Evolutionary conservation across 2,888 invertebrate genomes (phyloP), one percentile per base, ranked within the genome.

Genomic region (Diploptera punctata): DNA sequence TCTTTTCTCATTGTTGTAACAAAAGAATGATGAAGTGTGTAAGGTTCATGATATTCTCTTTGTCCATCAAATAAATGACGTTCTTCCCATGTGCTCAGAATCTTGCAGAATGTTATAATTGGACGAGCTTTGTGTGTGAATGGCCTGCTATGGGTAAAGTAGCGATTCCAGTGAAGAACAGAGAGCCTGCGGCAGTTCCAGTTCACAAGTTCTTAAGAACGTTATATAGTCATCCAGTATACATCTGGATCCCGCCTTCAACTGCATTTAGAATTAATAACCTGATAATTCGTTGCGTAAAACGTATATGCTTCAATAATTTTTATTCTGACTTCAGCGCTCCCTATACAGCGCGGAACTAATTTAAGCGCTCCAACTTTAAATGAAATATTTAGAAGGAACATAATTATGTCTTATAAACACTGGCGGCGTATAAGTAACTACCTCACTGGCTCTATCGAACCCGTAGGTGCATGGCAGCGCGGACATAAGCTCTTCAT

Each of bases 11-110:
- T 33, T 52, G 5, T 33, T 43, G 21, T 54, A 61, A 71, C 71
- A 71, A 65, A 65, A 26, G 62, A 71, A 67, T 71, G 67, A 71
- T 71, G 71, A 71, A 71, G 54, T 71, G 54, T 38, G 43, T 29
- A 67, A 21, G 43, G 67, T 49, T 43, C 67, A 47, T n/a, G 38
- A 24, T 26, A 26, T 13, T 3, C 10, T 26, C 18, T 49, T 38
- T 33, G 67, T 65, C 71, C 67, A 62, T 57, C 43, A 61, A 61
- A 52, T 9, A 52, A 52, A 54, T 38, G 47, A 16, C 47, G 19
- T 29, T 21, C 47, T 38, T 26, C 18, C 57, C n/a, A n/a, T n/a
- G n/a, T n/a, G 33, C 7, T 33, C 33, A 5, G 7, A 33, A 10
- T 71, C 52, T 43, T 24, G 26, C 54, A 61, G 31, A 44, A 21